A percentile compares a stretch with the other conserved stretches of the same genome.
phyloP scores from a whole-genome alignment of 2,797 vertebrate species.

The Falco cherrug region DNA sequence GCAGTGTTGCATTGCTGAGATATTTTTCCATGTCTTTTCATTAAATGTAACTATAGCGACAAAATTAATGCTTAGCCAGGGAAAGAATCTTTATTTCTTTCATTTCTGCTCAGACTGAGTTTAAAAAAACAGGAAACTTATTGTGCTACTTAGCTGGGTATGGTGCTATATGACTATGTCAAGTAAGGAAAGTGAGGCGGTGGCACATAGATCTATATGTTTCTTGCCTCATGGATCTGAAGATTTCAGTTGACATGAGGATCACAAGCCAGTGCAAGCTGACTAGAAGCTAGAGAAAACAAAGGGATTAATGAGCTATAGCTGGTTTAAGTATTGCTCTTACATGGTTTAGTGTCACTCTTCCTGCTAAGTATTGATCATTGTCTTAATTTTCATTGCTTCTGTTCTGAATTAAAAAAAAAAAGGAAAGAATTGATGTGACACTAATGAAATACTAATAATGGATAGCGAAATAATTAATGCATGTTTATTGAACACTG shows the following conservation, averaged over 20 bases:
- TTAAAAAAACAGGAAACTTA: background rate
- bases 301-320: background rate
- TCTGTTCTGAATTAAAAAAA: background rate
- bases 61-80: background rate
- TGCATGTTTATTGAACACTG: background rate
- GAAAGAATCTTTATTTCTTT: background rate
- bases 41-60: background rate
- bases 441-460: background rate
- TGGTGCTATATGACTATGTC: background rate
- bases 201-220: background rate
- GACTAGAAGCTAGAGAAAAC: background rate
- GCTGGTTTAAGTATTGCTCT: background rate
- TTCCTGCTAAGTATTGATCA: background rate
- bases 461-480: background rate
- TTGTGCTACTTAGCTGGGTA: background rate
- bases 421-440: background rate
- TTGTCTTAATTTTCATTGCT: background rate
- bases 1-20: background rate
- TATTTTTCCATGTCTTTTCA: background rate
- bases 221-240: background rate
- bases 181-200: background rate
- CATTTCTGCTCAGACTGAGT: background rate
- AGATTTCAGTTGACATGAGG: background rate
- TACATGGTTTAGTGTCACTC: background rate
- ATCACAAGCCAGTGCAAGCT: background rate